Percentiles rank a stretch among this genome's conserved stretches.
These are phyloP conservation scores for Corydoras maculifer DNA, from an alignment of 2,113 vertebrate genomes.

Conservation along the genomic window DNA sequence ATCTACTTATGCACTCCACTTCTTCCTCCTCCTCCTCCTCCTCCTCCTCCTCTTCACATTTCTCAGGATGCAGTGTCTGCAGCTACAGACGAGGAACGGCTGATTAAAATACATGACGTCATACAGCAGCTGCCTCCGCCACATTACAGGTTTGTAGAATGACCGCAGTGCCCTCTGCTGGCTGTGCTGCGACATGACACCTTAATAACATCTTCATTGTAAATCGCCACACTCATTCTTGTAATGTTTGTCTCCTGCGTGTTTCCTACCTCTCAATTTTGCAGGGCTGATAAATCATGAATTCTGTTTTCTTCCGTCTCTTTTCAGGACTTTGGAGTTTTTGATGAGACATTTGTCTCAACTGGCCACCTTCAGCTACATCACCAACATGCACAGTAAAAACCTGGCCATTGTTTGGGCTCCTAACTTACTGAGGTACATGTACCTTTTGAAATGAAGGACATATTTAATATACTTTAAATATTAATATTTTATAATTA, in stretches of 20 bases:
- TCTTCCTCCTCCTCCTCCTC: conserved; percentile 1
- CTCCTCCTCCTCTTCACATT: conserved; percentile 23
- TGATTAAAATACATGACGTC: conserved; percentile 96
- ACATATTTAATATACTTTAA: too few species aligned
- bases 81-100: conserved; percentile 89
- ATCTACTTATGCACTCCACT: conserved; percentile 9
- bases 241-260: too few species aligned
- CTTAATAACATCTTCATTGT: too few species aligned
- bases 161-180: conserved; percentile 45
- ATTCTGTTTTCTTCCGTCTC: conserved; percentile 6
- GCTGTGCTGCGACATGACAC: neutral
- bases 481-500: too few species aligned
- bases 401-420: conserved; percentile 98
- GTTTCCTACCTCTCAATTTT: too few species aligned
- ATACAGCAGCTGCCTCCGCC: conserved; percentile 96
- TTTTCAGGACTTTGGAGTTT: conserved; percentile 90
- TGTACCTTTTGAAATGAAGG: too few species aligned
- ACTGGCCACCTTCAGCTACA: conserved; percentile 89
- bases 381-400: conserved; percentile 98
- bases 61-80: conserved; percentile 91
- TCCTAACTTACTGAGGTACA: conserved; percentile 87
- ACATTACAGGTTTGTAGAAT: conserved; percentile 83
- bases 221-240: too few species aligned
- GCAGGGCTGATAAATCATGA: too few species aligned
- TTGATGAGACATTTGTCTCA: conserved; percentile 93